Evolutionary conservation across 2,888 invertebrate genomes (phyloP), one percentile per base, ranked within the genome.

Genomic region (Andrena trimmerana): DNA sequence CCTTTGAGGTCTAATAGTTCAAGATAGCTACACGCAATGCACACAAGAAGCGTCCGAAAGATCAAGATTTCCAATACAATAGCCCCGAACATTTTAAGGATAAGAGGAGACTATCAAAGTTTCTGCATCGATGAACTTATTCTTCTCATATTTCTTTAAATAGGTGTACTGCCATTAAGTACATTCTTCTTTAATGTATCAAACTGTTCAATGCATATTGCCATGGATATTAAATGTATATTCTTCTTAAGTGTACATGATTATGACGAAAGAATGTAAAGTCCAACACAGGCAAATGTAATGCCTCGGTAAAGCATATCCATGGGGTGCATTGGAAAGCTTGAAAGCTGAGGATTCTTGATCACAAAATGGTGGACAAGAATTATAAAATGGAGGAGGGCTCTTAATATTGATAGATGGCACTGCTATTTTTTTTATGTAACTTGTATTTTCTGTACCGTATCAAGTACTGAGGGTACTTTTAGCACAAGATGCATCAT

Each of bases 321-420:
- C 73, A 13, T 24, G 6, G 13, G n/a, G 20, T 52, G n/a, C 29
- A 48, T 60, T 57, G 24, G 57, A 8, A 7, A 69, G 27, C n/a
- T 20, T 81, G 36, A 10, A 50, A 77, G 31, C 50, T 20, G 7
- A 60, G 33, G 50, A 13, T 72, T 69, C 36, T 52, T 52, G 13
- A 63, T 69, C 48, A 74, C 87, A 91, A 92, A 85, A 92, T 92
- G 92, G 92, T 81, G 90, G 90, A 84, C 78, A 57, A 48, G 77
- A 71, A 72, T 79, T 78, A 88, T 86, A 86, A 92, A 92, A 92
- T 92, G 92, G 91, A 73, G 86, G 90, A 77, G 52, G 24, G 69
- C 60, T 50, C n/a, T 60, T 72, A 68, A 54, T 50, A 42, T 24
- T 73, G 33, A 36, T 76, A 86, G 77, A 59, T 81, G 75, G 77